A percentile compares a stretch with the other conserved stretches of the same genome.
Conservation (phyloP, 2,113 vertebrate genomes). For the Dicerorhinus sumatrensis region DNA sequence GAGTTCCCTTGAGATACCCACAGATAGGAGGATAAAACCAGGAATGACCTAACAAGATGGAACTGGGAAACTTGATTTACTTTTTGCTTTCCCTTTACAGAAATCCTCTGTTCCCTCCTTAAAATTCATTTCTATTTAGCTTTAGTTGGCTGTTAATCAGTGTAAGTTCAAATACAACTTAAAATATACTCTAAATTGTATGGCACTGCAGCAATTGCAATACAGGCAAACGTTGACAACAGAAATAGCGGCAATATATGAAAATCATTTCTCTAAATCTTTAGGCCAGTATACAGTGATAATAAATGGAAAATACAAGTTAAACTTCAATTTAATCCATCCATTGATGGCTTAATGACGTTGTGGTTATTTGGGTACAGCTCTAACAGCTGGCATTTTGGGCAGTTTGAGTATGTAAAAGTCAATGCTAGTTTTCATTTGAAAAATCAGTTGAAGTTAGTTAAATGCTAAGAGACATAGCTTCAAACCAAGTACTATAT, state of each 20-base stretch:
- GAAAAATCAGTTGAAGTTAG: neutral
- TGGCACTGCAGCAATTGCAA: neutral
- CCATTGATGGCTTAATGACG: neutral
- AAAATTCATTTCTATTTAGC: neutral
- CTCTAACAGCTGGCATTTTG: neutral
- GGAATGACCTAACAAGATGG: neutral
- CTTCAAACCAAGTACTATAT: neutral
- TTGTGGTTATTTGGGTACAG: neutral
- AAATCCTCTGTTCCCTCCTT: neutral
- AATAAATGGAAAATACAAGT: neutral
- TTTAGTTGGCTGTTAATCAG: neutral
- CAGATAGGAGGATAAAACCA: neutral
- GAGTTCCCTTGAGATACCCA: neutral
- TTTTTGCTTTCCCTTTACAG: neutral
- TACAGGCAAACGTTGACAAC: neutral
- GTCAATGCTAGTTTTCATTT: neutral
- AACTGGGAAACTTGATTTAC: neutral
- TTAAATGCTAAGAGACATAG: neutral
- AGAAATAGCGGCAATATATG: neutral
- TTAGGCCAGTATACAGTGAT: neutral
- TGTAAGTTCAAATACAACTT: neutral
- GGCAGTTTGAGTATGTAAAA: neutral
- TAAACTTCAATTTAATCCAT: neutral
- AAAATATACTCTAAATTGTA: neutral
- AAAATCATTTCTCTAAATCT: neutral